Percentiles rank a stretch among this genome's conserved stretches.
Conservation (phyloP, 2,888 invertebrate genomes). For the Drosophila leonis region DNA sequence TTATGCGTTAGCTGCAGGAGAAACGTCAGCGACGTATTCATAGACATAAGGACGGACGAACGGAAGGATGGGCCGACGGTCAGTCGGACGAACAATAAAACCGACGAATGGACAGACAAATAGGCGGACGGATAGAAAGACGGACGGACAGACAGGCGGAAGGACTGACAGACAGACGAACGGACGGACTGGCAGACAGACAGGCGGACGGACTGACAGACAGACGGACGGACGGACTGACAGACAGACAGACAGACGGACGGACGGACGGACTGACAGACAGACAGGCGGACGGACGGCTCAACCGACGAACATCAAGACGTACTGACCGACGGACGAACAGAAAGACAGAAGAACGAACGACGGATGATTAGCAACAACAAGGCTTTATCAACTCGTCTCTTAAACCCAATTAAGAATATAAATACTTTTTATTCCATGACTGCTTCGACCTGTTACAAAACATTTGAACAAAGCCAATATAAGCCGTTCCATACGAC, state of each 20-base stretch:
- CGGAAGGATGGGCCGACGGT: fast-evolving
- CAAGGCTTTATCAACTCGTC: background rate
- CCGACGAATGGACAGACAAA: background rate
- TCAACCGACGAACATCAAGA: background rate
- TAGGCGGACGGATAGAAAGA: background rate
- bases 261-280: background rate
- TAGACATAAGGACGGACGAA: background rate
- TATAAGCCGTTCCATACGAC: background rate
- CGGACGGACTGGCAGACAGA: background rate
- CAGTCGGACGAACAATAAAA: background rate
- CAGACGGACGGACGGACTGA: background rate
- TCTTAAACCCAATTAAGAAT: background rate
- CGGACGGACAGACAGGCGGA: too few relatives aligned
- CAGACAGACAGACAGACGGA: background rate
- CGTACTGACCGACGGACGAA: too few relatives aligned
- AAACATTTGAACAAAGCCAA: background rate
- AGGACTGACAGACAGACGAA: background rate
- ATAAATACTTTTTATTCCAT: background rate
- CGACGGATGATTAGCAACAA: background rate
- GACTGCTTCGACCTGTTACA: background rate
- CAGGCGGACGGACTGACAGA: background rate
- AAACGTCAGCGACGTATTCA: too few relatives aligned
- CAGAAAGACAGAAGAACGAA: background rate
- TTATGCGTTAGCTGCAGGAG: too few relatives aligned
- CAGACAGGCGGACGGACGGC: background rate